These are phyloP conservation scores for Julus scandinavius DNA, from an alignment of 2,888 invertebrate genomes.

Conservation along the genomic window DNA sequence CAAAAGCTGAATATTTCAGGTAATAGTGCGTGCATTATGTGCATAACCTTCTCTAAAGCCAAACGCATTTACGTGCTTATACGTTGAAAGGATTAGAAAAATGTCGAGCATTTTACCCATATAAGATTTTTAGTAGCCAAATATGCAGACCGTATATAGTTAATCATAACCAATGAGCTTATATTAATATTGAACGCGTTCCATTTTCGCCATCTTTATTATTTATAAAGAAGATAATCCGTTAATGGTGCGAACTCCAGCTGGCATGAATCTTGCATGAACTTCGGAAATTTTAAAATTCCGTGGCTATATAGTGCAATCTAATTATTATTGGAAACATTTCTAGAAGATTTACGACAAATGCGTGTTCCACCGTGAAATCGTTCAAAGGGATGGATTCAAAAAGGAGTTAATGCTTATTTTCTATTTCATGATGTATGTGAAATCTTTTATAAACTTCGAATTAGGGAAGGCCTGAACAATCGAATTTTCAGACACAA, in stretches of 20 bases:
- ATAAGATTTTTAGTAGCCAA: not conserved
- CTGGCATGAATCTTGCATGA: not conserved
- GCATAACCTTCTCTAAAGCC: not conserved
- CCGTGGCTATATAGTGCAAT: not conserved
- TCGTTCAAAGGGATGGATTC: not conserved
- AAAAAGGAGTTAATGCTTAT: not conserved
- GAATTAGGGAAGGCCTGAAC: not conserved
- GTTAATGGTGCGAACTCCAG: not conserved
- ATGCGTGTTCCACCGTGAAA: not conserved
- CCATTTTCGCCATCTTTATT: not conserved
- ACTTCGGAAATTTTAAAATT: not conserved
- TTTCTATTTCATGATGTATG: not conserved
- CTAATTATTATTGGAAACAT: not conserved
- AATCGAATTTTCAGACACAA: too few relatives aligned
- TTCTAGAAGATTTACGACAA: not conserved
- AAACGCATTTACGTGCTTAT: not conserved
- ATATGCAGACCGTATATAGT: not conserved
- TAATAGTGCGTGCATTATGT: not conserved
- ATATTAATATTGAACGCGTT: slow-evolving; percentile 1
- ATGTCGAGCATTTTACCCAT: not conserved
- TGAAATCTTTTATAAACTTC: not conserved
- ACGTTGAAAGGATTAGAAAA: not conserved
- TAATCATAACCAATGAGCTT: not conserved
- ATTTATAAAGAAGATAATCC: slow-evolving; percentile 29
- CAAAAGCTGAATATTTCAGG: not conserved